Evolutionary conservation across 2,797 vertebrate species (phyloP).

Genomic region (Spinus olivaceus): DNA sequence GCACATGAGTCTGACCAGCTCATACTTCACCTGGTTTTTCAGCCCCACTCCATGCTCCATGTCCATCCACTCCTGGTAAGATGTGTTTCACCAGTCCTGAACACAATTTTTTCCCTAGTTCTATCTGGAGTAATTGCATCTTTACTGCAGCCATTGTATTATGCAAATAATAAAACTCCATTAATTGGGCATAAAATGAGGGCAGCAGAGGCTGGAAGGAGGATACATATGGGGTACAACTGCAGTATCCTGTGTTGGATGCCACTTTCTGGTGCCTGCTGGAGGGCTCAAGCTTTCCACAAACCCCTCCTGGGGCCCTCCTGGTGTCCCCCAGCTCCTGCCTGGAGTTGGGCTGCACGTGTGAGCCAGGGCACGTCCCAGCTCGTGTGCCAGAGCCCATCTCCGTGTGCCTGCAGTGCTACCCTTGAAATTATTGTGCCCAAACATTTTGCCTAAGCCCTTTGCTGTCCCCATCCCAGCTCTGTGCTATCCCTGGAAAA

Average conservation of each 20-base stretch:
- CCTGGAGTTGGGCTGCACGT: accelerated
- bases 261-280: neutral
- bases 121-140: neutral
- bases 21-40: neutral
- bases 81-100: neutral
- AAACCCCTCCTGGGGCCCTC: neutral
- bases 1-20: neutral
- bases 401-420: neutral
- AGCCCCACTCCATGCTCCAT: accelerated
- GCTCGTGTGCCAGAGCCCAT: neutral
- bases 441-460: neutral
- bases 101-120: neutral
- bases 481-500: neutral
- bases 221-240: neutral
- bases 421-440: neutral
- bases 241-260: accelerated
- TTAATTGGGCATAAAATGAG: neutral
- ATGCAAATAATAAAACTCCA: neutral
- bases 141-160: neutral
- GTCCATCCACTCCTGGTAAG: neutral
- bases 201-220: neutral
- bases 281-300: neutral
- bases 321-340: neutral
- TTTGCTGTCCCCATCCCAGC: conserved; percentile 13
- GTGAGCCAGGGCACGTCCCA: accelerated